Percentiles rank a stretch among this genome's conserved stretches.
phyloP scores from a whole-genome alignment of 2,888 invertebrate species.

The Folsomia manolachei region DNA sequence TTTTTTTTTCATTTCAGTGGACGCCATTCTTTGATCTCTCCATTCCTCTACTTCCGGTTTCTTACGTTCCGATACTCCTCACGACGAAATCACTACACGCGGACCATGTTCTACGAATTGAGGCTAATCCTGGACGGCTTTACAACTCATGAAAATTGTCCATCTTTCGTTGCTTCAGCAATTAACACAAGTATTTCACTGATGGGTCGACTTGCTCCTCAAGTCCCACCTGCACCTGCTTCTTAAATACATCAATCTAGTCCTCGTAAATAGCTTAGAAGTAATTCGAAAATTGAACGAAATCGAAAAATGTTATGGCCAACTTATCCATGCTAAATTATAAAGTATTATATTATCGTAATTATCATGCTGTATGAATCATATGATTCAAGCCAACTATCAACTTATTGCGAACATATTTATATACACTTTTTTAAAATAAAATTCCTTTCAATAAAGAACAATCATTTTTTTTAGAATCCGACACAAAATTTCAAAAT shows the following conservation, averaged over 20 bases:
- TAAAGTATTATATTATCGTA: no score
- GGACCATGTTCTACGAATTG: constrained; percentile 87
- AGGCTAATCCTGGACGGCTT: constrained; percentile 68
- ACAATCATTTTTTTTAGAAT: no score
- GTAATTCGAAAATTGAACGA: no score
- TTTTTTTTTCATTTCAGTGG: constrained; percentile 66
- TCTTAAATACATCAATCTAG: no score
- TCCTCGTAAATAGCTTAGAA: no score
- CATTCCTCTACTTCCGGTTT: constrained; percentile 97
- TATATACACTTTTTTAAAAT: no score
- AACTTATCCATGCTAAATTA: no score
- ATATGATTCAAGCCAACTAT: no score
- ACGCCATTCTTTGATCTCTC: constrained; percentile 81
- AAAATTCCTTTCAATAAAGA: no score
- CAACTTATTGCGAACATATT: no score
- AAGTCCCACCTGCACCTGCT: constrained; percentile 52
- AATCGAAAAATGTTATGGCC: no score
- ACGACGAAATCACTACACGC: constrained; percentile 91
- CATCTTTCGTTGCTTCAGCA: constrained; percentile 63
- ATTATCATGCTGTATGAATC: no score
- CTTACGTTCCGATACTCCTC: constrained; percentile 87
- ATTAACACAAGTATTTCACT: constrained; percentile 65
- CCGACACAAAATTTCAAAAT: not conserved
- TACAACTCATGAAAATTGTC: constrained; percentile 68
- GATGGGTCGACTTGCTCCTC: constrained; percentile 75